Evolutionary conservation across 2,888 invertebrate species (phyloP), one percentile per base, ranked within the genome.

Genomic region (Polyploca ridens): DNA sequence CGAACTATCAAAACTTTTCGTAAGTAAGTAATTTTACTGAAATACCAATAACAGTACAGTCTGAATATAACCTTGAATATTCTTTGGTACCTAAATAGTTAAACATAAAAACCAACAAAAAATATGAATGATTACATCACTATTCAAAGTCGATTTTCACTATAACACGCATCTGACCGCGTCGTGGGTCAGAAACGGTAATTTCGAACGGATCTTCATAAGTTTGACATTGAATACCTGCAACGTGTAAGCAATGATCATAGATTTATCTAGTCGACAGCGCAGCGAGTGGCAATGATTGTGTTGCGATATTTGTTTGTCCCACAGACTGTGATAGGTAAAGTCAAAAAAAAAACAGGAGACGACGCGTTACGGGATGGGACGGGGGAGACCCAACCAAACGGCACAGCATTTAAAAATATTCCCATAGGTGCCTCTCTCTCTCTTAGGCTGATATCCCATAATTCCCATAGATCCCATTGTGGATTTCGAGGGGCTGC

Each of bases 191-290:
- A 63, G 65, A 66, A 44, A 58, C 64, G 60, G 67, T 70, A 65
- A 67, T 68, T 68, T 62, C 62, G 75, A 71, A 76, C 74, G 73
- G 76, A 77, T 75, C 70, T 77, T 70, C 70, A 63, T 68, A 70
- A 65, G 64, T 66, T 70, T 70, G 71, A 69, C 77, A 74, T 75
- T 76, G 72, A 63, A 57, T 67, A 54, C n/a, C n/a, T n/a, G n/a
- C 69, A 59, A 62, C 72, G 69, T 75, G 70, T 69, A 70, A 62
- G 67, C 67, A 61, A 61, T 69, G 68, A 33, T 65, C 62, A 68
- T 70, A 68, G 66, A 6, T 35, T 68, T 6, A 16, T 3, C 2
- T 3, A 16, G 19, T 41, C 41, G 5, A 13, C 1, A 41, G 41
- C 41, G 13, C 7, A 41, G 6, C 7, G 41, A 41, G 41, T 41